Evolutionary conservation across 2,888 invertebrate genomes (phyloP), one percentile per base, ranked within the genome.

Genomic region (Scaptomyza caliginosa): DNA sequence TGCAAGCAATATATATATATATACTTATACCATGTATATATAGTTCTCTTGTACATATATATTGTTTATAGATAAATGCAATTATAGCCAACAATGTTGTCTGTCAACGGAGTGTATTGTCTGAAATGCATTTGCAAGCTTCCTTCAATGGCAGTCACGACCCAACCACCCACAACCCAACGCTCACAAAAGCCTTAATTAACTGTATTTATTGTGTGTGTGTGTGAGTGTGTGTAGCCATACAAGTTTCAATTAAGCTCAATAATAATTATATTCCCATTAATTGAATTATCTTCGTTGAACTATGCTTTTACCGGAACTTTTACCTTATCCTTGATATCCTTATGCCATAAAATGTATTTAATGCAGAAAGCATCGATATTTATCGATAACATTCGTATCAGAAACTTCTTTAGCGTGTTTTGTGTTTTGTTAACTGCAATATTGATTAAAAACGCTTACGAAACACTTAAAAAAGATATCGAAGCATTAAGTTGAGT

Each of bases 71-170:
- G 4, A 19, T 17, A 38, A 34, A 30, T 60, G 21, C 13, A 60
- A 48, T 60, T 60, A 45, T 26, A n/a, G 30, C 24, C 34, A 26
- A 38, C 60, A 34, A 59, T 60, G 69, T 56, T 17, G 43, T 74
- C 57, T 45, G 39, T 74, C 74, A 55, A 55, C 59, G n/a, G n/a
- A n/a, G n/a, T 57, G 57, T 42, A 38, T 38, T 45, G 45, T 38
- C 28, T 19, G 23, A 39, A 56, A 54, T 51, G 45, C 28, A 28
- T 17, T 30, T 46, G 55, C 54, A 40, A 11, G n/a, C 26, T 19
- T 4, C 11, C 45, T n/a, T 11, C 26, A 26, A 1, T 28, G 1
- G 11, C 28, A 1, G 2, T 3, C 11, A 10, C 3, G 10, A 5
- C 10, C 7, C 10, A 34, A 30, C 30, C 32, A n/a, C 36, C 16